Conservation (phyloP, 2,797 vertebrate species). For the Heteromormyrus szaboi region DNA sequence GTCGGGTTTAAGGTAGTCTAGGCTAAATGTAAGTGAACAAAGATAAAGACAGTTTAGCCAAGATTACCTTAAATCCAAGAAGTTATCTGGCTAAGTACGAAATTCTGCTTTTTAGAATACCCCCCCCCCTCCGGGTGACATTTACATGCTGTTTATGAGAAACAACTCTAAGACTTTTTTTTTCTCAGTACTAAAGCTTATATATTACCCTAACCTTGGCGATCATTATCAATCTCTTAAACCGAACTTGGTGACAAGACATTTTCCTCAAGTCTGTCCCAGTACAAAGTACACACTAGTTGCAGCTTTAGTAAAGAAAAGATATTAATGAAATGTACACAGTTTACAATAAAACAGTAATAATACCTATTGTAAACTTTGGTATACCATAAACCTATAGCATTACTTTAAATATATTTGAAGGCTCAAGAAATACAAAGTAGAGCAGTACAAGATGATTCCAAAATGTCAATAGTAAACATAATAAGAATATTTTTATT, state of each 20-base stretch:
- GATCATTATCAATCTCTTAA: not conserved
- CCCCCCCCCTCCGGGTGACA: not conserved
- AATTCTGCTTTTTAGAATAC: not conserved
- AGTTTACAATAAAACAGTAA: not conserved
- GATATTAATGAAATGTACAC: not conserved
- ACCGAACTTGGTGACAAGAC: not conserved
- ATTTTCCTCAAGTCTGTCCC: not conserved
- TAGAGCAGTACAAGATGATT: not conserved
- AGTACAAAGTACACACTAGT: not conserved
- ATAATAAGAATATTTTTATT: not conserved
- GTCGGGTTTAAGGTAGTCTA: no score
- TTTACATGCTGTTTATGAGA: not conserved
- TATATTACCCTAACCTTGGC: not conserved
- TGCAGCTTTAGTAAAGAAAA: not conserved
- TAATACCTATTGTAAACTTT: not conserved
- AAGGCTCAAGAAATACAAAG: not conserved
- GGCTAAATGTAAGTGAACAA: not conserved
- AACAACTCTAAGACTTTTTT: not conserved
- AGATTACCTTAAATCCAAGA: not conserved
- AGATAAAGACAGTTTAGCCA: not conserved
- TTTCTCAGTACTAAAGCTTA: not conserved
- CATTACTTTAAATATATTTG: not conserved
- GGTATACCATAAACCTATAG: not conserved
- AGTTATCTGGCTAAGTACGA: not conserved
- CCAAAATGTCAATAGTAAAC: not conserved